phyloP scores from a whole-genome alignment of 2,797 vertebrate genomes.

The Loriculus beryllinus region DNA sequence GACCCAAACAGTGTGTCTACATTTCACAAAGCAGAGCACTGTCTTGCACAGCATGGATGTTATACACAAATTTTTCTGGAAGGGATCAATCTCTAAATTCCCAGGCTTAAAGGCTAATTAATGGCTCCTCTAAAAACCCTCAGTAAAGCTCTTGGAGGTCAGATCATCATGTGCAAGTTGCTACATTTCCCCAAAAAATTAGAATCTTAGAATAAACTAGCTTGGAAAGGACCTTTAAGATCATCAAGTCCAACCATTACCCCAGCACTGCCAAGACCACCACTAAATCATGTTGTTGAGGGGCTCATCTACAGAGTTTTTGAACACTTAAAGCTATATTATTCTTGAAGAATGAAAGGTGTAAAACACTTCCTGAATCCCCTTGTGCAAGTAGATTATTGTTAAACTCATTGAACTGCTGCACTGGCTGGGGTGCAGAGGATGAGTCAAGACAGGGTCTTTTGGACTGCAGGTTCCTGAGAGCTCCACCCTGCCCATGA shows the following conservation, averaged over 20 bases:
- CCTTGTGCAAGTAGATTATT: background rate
- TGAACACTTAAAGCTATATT: background rate
- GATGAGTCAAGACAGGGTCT: background rate
- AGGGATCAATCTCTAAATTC: background rate
- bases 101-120: no score
- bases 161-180: background rate
- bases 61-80: background rate
- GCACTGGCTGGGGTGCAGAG: background rate
- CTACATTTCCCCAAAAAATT: background rate
- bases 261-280: background rate
- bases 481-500: background rate
- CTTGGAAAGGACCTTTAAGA: background rate
- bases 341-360: background rate
- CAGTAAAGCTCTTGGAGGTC: background rate
- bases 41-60: no score
- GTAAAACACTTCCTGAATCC: background rate
- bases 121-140: background rate
- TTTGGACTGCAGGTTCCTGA: background rate
- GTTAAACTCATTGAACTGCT: background rate
- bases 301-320: background rate
- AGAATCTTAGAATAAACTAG: background rate
- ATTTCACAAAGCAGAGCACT: background rate
- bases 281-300: background rate
- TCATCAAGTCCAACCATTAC: background rate
- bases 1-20: no score